phyloP scores from a whole-genome alignment of 2,797 vertebrate species.

The Gambusia yucatana region DNA sequence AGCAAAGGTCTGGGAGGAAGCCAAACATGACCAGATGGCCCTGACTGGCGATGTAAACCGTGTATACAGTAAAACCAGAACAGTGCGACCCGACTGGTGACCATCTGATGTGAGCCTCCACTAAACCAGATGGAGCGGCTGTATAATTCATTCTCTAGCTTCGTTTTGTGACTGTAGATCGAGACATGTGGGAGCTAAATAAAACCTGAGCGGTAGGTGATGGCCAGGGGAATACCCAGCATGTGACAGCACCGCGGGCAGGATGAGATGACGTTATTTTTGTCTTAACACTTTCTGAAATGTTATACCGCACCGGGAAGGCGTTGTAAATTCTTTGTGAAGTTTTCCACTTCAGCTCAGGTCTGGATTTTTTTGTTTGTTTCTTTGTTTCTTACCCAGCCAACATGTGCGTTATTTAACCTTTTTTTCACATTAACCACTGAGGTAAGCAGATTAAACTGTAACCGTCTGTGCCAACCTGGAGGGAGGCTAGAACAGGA shows the following conservation, averaged over 20 bases:
- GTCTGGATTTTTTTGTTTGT: constrained; percentile 12
- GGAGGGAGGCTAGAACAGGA: constrained; percentile 46
- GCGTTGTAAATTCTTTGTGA: constrained; percentile 71
- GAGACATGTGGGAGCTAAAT: constrained; percentile 63
- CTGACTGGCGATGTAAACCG: constrained; percentile 47
- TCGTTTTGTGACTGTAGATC: constrained; percentile 40
- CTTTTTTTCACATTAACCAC: constrained; percentile 39
- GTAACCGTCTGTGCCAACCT: constrained; percentile 26
- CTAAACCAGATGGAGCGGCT: constrained; percentile 48
- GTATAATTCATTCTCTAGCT: constrained; percentile 18
- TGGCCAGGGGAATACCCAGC: constrained; percentile 75
- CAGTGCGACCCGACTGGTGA: constrained; percentile 47
- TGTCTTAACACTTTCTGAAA: constrained; percentile 55
- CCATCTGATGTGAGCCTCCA: constrained; percentile 26
- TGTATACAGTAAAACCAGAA: constrained; percentile 58
- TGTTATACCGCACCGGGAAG: constrained; percentile 55
- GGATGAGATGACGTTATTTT: constrained; percentile 66
- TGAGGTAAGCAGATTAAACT: constrained; percentile 49
- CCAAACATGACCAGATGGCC: constrained; percentile 63
- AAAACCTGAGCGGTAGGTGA: constrained; percentile 61
- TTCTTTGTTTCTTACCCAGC: constrained; percentile 5
- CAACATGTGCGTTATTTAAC: constrained; percentile 70
- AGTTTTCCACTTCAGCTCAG: constrained; percentile 50
- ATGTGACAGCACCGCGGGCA: constrained; percentile 57
- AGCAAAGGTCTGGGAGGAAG: constrained; percentile 42